Conservation (phyloP, 2,113 vertebrate genomes). For the Planiliza haematocheilus region DNA sequence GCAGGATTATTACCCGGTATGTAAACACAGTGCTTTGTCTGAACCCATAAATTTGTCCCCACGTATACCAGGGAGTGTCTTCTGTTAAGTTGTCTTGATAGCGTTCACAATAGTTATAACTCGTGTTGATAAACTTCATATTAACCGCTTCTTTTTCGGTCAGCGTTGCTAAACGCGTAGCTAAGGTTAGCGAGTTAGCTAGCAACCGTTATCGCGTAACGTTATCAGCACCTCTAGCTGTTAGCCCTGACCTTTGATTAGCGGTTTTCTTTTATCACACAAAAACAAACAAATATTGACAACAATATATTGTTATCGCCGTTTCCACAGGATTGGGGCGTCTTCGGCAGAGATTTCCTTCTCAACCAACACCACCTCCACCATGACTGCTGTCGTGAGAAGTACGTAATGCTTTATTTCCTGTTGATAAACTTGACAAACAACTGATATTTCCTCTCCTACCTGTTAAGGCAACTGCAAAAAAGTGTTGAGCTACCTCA, state of each 20-base stretch:
- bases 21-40: not conserved
- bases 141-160: not conserved
- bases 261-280: not conserved
- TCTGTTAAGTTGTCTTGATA: not conserved
- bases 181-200: slow-evolving; percentile 44
- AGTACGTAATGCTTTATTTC: slow-evolving; percentile 53
- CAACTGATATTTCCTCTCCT: not conserved
- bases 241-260: slow-evolving; percentile 13
- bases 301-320: not conserved
- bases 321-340: slow-evolving; percentile 32
- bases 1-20: slow-evolving; percentile 12
- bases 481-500: not conserved
- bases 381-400: slow-evolving; percentile 77
- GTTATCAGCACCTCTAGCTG: slow-evolving; percentile 29
- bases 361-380: not conserved
- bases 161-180: not conserved
- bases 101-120: not conserved
- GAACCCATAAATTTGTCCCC: not conserved
- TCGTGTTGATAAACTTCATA: not conserved
- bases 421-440: not conserved
- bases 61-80: fast-evolving
- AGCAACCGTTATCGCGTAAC: not conserved
- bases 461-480: not conserved
- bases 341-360: not conserved
- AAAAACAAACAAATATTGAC: not conserved